Evolutionary conservation across 2,888 invertebrate species (phyloP).

Genomic region (Sisyra nigra): DNA sequence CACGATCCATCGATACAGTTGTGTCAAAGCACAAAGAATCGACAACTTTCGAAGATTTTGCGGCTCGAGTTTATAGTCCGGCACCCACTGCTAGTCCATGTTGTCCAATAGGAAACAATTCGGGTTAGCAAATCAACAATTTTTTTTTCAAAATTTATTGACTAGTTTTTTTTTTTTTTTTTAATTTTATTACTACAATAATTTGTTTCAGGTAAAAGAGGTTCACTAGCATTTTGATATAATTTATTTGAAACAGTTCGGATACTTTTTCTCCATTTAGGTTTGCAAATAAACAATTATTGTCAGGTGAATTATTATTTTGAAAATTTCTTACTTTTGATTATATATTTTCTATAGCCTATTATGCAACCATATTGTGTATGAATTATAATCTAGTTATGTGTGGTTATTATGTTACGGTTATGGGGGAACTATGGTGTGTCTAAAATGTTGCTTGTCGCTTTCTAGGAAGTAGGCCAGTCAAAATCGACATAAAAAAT

Average conservation of each 20-base stretch:
- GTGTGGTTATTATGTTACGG: background rate
- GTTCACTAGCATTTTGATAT: conserved; percentile 5
- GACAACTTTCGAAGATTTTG: conserved; percentile 82
- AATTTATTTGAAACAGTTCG: too few species aligned
- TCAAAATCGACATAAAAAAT: too few species aligned
- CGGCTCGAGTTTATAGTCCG: conserved; percentile 53
- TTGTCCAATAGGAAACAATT: conserved; percentile 15
- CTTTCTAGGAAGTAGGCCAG: too few species aligned
- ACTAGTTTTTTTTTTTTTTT: background rate
- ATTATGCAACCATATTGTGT: background rate
- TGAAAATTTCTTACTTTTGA: background rate
- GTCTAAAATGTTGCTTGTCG: too few species aligned
- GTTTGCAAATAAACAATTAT: background rate
- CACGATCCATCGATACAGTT: conserved; percentile 69
- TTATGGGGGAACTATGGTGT: too few species aligned
- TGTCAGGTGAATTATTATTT: background rate
- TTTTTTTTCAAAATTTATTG: too few species aligned
- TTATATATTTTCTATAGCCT: background rate
- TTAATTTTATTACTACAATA: background rate
- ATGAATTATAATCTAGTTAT: background rate
- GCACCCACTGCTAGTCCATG: conserved; percentile 37
- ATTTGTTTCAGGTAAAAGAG: conserved; percentile 8
- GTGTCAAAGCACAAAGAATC: conserved; percentile 72
- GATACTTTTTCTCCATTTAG: too few species aligned
- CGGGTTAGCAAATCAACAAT: conserved; percentile 2